A percentile compares a stretch with the other conserved stretches of the same genome.
Conservation (phyloP, 37 sponge, comb jelly and placozoan species). For the Tethya wilhelma region DNA sequence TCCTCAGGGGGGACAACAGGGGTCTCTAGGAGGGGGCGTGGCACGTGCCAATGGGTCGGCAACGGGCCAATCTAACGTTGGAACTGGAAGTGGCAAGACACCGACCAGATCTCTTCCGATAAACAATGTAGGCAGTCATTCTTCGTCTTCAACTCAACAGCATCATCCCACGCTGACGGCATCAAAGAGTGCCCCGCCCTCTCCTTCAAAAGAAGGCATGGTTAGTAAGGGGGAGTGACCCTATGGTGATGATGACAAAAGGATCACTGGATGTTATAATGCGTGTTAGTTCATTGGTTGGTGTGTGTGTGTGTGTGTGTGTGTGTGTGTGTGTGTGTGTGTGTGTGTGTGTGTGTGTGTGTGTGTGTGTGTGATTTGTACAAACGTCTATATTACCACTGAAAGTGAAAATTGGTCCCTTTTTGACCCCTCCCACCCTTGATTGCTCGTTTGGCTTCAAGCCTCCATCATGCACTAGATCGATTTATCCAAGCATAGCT, state of each 20-base stretch:
- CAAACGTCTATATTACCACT: too few relatives aligned
- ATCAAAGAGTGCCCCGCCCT: conserved; percentile 9
- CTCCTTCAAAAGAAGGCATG: conserved; percentile 13
- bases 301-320: too few relatives aligned
- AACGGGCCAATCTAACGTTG: not conserved
- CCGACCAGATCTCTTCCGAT: not conserved
- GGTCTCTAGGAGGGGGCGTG: too few relatives aligned
- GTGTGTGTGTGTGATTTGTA: too few relatives aligned
- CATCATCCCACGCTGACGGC: not conserved
- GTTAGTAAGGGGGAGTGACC: not conserved
- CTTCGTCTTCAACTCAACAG: not conserved
- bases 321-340: not conserved
- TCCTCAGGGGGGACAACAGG: not conserved
- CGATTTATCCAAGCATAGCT: too few relatives aligned
- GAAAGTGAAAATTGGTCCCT: too few relatives aligned
- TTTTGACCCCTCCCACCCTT: too few relatives aligned
- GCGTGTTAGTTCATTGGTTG: too few relatives aligned
- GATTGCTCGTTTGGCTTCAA: too few relatives aligned
- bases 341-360: not conserved
- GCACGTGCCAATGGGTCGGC: too few relatives aligned
- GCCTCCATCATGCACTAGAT: too few relatives aligned
- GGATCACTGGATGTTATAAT: not conserved
- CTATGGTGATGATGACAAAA: not conserved
- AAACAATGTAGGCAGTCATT: not conserved
- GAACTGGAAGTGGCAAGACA: not conserved